These are phyloP conservation scores for Anthoscopus minutus DNA, from an alignment of 2,113 vertebrate species.

Conservation along the genomic window DNA sequence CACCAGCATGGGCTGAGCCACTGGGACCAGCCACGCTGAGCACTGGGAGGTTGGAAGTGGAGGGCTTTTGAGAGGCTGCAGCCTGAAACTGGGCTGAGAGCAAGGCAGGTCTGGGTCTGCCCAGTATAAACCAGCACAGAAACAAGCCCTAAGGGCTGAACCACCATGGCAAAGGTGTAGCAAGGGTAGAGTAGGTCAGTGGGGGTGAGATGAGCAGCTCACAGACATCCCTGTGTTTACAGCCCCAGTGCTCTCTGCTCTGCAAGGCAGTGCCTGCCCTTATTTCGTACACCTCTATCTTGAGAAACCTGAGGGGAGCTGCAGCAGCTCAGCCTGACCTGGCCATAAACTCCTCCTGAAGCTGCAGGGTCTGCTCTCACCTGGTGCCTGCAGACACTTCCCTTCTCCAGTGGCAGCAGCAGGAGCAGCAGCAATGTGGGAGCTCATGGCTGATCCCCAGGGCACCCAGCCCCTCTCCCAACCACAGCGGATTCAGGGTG, in stretches of 20 bases:
- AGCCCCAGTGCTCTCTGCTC: neutral
- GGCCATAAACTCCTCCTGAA: neutral
- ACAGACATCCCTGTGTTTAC: neutral
- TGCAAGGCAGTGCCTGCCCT: accelerated
- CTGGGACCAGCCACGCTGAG: accelerated
- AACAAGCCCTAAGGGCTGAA: neutral
- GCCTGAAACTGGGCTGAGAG: neutral
- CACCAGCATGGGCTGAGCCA: accelerated
- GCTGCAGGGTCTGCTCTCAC: neutral
- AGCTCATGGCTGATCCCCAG: accelerated
- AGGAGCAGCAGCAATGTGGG: accelerated
- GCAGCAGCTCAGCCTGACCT: neutral
- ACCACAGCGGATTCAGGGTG: neutral
- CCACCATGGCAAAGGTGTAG: accelerated
- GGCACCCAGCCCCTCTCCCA: neutral
- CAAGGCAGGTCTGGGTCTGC: neutral
- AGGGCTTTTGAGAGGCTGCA: accelerated
- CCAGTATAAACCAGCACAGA: neutral
- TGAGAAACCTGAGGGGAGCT: neutral
- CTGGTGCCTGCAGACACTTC: neutral
- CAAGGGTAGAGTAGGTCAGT: accelerated
- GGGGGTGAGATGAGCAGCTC: neutral
- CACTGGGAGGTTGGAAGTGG: neutral
- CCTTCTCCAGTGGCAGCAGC: neutral
- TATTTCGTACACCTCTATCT: neutral